These are phyloP conservation scores for Acanthurus lineatus DNA, from an alignment of 2,797 vertebrate genomes.

Conservation along the genomic window DNA sequence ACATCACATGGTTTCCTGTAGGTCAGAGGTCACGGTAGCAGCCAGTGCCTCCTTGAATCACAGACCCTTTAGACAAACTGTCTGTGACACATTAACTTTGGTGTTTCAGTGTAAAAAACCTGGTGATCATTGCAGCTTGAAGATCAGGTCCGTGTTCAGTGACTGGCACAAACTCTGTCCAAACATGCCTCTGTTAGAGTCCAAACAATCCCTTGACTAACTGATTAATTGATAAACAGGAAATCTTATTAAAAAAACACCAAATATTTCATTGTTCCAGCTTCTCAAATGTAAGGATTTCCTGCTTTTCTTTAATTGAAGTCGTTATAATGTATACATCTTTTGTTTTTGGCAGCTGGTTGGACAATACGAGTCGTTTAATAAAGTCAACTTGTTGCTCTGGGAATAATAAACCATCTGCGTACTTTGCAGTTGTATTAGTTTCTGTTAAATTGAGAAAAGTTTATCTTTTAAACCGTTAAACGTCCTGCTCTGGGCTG, in stretches of 20 bases:
- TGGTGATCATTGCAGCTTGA: conserved; percentile 27
- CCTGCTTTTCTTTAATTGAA: neutral
- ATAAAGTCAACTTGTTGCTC: neutral
- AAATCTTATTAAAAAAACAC: neutral
- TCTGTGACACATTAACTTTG: conserved; percentile 36
- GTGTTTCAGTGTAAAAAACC: neutral
- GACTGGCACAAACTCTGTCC: neutral
- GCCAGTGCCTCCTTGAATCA: too few relatives aligned
- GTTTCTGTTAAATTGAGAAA: too few relatives aligned
- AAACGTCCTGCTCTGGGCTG: neutral
- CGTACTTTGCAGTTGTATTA: too few relatives aligned
- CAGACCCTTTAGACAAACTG: neutral
- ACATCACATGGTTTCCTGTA: neutral
- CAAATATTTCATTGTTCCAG: neutral
- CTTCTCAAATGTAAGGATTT: neutral
- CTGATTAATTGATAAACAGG: neutral
- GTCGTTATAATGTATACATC: too few relatives aligned
- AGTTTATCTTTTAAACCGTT: too few relatives aligned
- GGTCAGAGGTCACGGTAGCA: conserved; percentile 18
- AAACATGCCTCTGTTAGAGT: neutral
- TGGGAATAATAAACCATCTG: neutral
- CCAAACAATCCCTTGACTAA: neutral
- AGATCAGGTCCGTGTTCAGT: neutral
- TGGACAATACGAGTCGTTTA: neutral
- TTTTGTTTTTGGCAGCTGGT: too few relatives aligned